Conservation (phyloP, 2,797 vertebrate genomes). For the Eulemur albifrons region DNA sequence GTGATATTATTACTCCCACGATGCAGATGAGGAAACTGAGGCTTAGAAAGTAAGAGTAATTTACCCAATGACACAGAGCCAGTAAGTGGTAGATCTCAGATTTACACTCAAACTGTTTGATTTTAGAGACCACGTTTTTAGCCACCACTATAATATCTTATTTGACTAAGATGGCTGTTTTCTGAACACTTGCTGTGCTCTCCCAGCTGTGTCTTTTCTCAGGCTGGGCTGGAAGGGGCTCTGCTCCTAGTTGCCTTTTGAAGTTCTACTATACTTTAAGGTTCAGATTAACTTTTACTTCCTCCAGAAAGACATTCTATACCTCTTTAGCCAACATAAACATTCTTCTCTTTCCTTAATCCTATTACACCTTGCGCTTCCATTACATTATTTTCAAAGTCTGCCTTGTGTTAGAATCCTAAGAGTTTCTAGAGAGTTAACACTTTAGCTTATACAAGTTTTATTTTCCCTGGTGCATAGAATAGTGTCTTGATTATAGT, state of each 20-base stretch:
- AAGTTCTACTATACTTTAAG: neutral
- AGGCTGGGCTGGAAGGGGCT: neutral
- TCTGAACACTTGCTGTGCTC: neutral
- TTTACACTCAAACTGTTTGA: neutral
- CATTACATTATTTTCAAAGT: neutral
- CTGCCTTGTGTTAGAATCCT: neutral
- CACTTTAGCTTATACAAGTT: neutral
- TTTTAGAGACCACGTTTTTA: neutral
- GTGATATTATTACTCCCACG: neutral
- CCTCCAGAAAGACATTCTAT: neutral
- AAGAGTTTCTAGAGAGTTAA: neutral
- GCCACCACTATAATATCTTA: neutral
- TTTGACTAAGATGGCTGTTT: neutral
- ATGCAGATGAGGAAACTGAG: slow-evolving; percentile 7
- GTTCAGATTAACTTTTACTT: neutral
- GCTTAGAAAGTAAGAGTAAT: neutral
- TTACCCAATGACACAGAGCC: neutral
- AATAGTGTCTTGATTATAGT: neutral
- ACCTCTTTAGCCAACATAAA: neutral
- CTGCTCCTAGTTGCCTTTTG: neutral
- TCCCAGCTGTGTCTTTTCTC: neutral
- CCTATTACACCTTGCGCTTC: neutral
- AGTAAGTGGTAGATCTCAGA: neutral
- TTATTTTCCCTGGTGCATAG: neutral
- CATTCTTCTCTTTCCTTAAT: neutral